A percentile compares a stretch with the other conserved stretches of the same genome.
These are phyloP conservation scores for Gobiocypris rarus DNA, from an alignment of 2,113 vertebrate genomes.

Conservation along the genomic window DNA sequence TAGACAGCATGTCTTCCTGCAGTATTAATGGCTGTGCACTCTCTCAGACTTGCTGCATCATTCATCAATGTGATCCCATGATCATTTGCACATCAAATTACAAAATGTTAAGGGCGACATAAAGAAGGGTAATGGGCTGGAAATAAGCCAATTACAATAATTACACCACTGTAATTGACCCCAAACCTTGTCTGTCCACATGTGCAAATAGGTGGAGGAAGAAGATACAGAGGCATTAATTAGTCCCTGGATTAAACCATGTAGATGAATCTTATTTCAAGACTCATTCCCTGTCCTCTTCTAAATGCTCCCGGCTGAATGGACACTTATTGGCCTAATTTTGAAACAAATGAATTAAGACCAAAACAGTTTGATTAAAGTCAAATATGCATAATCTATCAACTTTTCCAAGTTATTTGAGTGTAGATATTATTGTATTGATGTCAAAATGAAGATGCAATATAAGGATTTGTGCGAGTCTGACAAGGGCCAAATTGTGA, in stretches of 20 bases:
- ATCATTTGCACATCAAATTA: constrained; percentile 71
- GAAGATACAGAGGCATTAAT: constrained; percentile 56
- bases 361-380: not conserved
- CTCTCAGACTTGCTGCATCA: constrained; percentile 54
- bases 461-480: too few relatives aligned
- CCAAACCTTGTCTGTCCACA: constrained; percentile 64
- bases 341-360: not conserved
- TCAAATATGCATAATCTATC: not conserved
- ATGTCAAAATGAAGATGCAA: not conserved
- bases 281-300: constrained; percentile 46
- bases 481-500: too few relatives aligned
- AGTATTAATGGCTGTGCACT: constrained; percentile 64
- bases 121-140: constrained; percentile 71
- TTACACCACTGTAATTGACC: constrained; percentile 72
- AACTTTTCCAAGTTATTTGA: not conserved
- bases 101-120: constrained; percentile 66
- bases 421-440: not conserved
- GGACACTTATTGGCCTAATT: not conserved
- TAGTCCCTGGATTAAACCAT: constrained; percentile 61
- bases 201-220: constrained; percentile 47
- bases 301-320: constrained; percentile 22
- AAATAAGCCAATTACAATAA: constrained; percentile 73
- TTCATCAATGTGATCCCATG: constrained; percentile 62
- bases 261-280: constrained; percentile 62
- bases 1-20: constrained; percentile 62